Percentiles rank a stretch among this genome's conserved stretches.
Evolutionary conservation across 2,888 invertebrate species (phyloP).

Genomic region (Cancer borealis): DNA sequence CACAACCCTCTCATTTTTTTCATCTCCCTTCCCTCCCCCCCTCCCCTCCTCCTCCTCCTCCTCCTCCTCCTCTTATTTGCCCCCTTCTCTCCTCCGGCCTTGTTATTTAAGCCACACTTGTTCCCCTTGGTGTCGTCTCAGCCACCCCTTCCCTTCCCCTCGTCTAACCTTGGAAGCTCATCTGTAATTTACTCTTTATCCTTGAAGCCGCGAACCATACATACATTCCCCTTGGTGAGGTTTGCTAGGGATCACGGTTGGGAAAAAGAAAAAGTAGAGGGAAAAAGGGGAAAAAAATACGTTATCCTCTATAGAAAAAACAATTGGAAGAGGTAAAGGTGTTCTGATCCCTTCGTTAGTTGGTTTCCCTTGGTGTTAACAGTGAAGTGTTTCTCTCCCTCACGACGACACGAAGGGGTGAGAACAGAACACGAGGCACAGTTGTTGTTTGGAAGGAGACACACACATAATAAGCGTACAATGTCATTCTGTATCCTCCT

Average conservation of each 20-base stretch:
- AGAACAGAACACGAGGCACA: neutral
- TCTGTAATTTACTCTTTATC: slow-evolving; percentile 44
- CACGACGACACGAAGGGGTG: neutral
- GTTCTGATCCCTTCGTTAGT: too few relatives aligned
- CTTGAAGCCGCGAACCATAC: neutral
- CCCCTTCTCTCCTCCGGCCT: slow-evolving; percentile 40
- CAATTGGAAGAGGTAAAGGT: neutral
- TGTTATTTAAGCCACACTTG: slow-evolving; percentile 20
- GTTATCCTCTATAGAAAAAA: neutral
- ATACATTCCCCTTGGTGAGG: neutral
- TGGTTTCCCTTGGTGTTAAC: too few relatives aligned
- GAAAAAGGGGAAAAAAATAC: neutral
- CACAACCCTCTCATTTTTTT: neutral
- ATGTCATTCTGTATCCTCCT: neutral
- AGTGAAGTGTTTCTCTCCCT: too few relatives aligned
- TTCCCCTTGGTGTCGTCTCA: slow-evolving; percentile 13
- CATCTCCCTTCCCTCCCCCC: neutral
- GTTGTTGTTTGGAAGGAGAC: too few relatives aligned
- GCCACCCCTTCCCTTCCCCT: slow-evolving; percentile 21
- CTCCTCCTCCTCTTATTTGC: neutral
- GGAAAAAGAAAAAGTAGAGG: neutral
- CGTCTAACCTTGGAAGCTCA: slow-evolving; percentile 46
- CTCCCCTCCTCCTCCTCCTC: neutral
- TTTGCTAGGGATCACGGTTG: neutral
- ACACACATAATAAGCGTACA: too few relatives aligned